These are phyloP conservation scores for Incurvaria masculella DNA, from an alignment of 2,888 invertebrate genomes.

Conservation along the genomic window DNA sequence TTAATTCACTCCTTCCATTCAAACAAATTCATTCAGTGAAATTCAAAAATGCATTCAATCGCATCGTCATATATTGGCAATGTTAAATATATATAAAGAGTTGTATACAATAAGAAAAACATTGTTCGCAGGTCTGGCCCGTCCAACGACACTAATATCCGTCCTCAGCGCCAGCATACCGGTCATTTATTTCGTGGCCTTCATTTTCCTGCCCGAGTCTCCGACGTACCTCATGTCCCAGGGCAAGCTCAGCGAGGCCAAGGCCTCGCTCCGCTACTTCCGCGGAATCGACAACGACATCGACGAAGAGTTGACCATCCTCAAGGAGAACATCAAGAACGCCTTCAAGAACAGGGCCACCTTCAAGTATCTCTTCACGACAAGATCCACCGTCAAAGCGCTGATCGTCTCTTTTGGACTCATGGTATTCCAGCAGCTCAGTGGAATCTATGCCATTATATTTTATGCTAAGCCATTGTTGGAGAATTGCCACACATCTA, in stretches of 20 bases:
- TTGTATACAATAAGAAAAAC: too few relatives aligned
- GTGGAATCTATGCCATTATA: constrained; percentile 59
- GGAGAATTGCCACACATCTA: constrained; percentile 36
- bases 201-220: constrained; percentile 69
- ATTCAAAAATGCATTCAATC: too few relatives aligned
- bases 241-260: constrained; percentile 55
- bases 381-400: constrained; percentile 40
- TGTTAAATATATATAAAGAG: too few relatives aligned
- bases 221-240: constrained; percentile 61
- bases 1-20: too few relatives aligned
- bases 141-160: constrained; percentile 37
- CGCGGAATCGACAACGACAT: constrained; percentile 59
- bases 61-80: too few relatives aligned
- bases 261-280: constrained; percentile 58
- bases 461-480: constrained; percentile 59
- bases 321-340: constrained; percentile 46
- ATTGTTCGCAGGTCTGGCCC: constrained; percentile 38
- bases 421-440: constrained; percentile 64
- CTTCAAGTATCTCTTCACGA: constrained; percentile 41
- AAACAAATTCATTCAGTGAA: too few relatives aligned
- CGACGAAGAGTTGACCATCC: constrained; percentile 50
- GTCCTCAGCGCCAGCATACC: constrained; percentile 41
- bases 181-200: constrained; percentile 42
- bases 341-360: constrained; percentile 40
- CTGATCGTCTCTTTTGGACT: constrained; percentile 54